These are phyloP conservation scores for Falco rusticolus DNA, from an alignment of 2,797 vertebrate genomes.

Conservation along the genomic window DNA sequence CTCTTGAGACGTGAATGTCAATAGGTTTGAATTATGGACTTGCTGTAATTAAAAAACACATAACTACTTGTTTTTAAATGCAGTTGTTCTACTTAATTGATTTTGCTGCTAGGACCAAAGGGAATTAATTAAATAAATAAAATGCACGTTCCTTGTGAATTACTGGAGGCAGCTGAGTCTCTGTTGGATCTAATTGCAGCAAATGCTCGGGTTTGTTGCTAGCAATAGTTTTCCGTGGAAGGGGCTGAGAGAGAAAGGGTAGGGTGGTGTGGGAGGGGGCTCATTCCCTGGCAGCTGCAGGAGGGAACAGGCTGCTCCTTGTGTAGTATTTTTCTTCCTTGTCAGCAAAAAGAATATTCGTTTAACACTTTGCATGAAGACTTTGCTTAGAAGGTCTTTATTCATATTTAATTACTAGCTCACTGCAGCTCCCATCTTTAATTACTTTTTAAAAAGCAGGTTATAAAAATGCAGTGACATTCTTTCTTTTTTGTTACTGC, in stretches of 20 bases:
- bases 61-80: constrained; percentile 76
- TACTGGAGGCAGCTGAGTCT: constrained; percentile 68
- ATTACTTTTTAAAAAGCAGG: constrained; percentile 79
- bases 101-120: constrained; percentile 63
- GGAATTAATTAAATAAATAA: constrained; percentile 56
- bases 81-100: constrained; percentile 80
- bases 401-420: constrained; percentile 82
- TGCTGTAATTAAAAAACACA: constrained; percentile 77
- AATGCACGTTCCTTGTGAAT: constrained; percentile 52
- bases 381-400: constrained; percentile 80
- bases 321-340: constrained; percentile 67
- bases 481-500: constrained; percentile 61
- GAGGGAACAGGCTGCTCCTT: constrained; percentile 67
- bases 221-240: constrained; percentile 59
- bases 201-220: constrained; percentile 58
- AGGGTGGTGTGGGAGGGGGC: constrained; percentile 34
- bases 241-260: neutral
- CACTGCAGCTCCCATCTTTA: constrained; percentile 74
- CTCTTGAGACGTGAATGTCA: constrained; percentile 48
- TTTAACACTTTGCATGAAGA: constrained; percentile 69
- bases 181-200: constrained; percentile 73
- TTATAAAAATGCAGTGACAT: constrained; percentile 74
- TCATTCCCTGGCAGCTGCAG: constrained; percentile 68
- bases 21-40: constrained; percentile 73
- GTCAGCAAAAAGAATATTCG: constrained; percentile 72